Conservation (phyloP, 2,888 invertebrate species). For the Andrena minutula region DNA sequence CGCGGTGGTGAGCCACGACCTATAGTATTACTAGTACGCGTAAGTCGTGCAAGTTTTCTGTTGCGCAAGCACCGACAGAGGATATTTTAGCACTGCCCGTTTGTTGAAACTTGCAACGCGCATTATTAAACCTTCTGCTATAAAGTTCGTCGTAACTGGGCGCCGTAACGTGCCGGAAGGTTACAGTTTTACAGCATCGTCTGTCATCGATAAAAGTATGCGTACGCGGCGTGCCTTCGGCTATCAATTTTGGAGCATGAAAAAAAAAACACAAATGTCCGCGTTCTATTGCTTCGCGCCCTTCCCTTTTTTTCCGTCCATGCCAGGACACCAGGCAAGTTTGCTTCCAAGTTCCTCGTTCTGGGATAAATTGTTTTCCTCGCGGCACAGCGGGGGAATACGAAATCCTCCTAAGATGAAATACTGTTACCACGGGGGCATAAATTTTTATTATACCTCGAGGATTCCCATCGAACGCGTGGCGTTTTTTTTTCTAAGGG, state of each 20-base stretch:
- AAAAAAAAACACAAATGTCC: slow-evolving; percentile 33
- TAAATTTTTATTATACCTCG: slow-evolving; percentile 52
- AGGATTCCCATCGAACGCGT: slow-evolving; percentile 29
- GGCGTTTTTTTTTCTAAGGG: slow-evolving; percentile 12
- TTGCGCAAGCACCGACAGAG: background rate
- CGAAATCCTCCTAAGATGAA: slow-evolving; percentile 47
- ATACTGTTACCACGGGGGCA: slow-evolving; percentile 44
- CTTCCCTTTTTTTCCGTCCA: slow-evolving; percentile 20
- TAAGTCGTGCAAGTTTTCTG: background rate
- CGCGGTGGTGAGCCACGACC: background rate
- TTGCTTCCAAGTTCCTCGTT: slow-evolving; percentile 49
- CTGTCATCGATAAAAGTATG: slow-evolving; percentile 39
- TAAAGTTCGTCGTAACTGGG: slow-evolving; percentile 24
- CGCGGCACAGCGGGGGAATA: slow-evolving; percentile 43
- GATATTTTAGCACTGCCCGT: slow-evolving; percentile 3
- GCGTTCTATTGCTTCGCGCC: background rate
- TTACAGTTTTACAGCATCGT: slow-evolving; percentile 34
- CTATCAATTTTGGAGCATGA: slow-evolving; percentile 51
- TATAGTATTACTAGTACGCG: background rate
- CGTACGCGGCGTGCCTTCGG: slow-evolving; percentile 15
- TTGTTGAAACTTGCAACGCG: slow-evolving; percentile 16
- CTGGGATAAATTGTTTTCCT: slow-evolving; percentile 61
- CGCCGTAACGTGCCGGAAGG: slow-evolving; percentile 8
- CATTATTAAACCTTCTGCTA: slow-evolving; percentile 19
- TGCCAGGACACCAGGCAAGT: slow-evolving; percentile 13